A percentile compares a stretch with the other conserved stretches of the same genome.
Conservation (phyloP, 2,888 invertebrate genomes). For the Drosophila niveifrons region DNA sequence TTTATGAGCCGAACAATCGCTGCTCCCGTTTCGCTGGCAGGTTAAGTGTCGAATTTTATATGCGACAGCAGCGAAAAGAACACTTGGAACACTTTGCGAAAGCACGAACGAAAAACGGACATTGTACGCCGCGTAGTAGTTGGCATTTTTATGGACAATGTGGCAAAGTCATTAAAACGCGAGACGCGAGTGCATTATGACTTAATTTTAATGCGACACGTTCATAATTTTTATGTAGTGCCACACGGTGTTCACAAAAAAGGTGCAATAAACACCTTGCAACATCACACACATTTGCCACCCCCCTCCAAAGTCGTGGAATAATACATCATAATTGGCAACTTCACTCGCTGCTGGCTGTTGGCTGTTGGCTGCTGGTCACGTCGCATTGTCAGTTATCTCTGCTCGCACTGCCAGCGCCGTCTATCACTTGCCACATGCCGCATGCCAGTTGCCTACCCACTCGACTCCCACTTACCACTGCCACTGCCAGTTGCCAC, state of each 20-base stretch:
- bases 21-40: conserved; percentile 26
- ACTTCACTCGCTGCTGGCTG: conserved; percentile 29
- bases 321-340: conserved; percentile 23
- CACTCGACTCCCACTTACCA: background rate
- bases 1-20: conserved; percentile 72
- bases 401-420: conserved; percentile 13
- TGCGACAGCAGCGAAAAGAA: conserved; percentile 30
- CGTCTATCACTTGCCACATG: conserved; percentile 11
- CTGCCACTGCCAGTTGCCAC: conserved; percentile 15
- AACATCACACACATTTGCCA: conserved; percentile 23
- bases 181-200: conserved; percentile 66
- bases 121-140: conserved; percentile 55
- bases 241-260: conserved; percentile 19
- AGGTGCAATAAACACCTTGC: conserved; percentile 50
- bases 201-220: conserved; percentile 73
- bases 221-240: conserved; percentile 70
- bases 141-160: conserved; percentile 46
- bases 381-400: conserved; percentile 29
- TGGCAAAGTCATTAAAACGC: conserved; percentile 47
- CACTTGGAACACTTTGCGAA: background rate
- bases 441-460: conserved; percentile 2
- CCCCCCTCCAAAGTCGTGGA: background rate
- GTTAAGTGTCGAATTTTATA: conserved; percentile 58
- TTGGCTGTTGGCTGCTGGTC: conserved; percentile 32
- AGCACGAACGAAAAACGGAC: conserved; percentile 42